These are phyloP conservation scores for Oscheius sp. DNA, from an alignment of 2,888 invertebrate species.

Conservation along the genomic window DNA sequence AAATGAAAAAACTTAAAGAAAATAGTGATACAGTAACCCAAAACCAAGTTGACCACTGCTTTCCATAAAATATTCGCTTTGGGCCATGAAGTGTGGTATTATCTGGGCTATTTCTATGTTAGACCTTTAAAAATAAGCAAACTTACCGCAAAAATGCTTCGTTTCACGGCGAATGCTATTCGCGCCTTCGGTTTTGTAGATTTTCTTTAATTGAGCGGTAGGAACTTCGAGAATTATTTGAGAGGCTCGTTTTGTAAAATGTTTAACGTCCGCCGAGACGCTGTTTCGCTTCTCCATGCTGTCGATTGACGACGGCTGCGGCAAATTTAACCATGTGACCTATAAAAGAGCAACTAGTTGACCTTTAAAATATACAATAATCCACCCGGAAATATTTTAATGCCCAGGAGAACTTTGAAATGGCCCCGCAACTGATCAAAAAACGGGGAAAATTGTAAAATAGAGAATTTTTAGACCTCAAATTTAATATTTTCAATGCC, in stretches of 20 bases:
- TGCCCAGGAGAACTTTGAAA: neutral
- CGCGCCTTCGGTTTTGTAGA: slow-evolving; percentile 65
- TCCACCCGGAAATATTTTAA: neutral
- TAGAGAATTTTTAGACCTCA: too few relatives aligned
- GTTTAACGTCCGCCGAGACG: slow-evolving; percentile 12
- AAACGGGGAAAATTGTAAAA: too few relatives aligned
- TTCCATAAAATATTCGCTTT: slow-evolving; percentile 62
- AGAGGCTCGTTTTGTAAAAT: slow-evolving; percentile 54
- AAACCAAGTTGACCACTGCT: slow-evolving; percentile 50
- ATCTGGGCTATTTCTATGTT: slow-evolving; percentile 47
- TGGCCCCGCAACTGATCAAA: too few relatives aligned
- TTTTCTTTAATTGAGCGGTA: slow-evolving; percentile 60
- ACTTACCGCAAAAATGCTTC: slow-evolving; percentile 68
- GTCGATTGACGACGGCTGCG: neutral
- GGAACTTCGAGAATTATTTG: slow-evolving; percentile 67
- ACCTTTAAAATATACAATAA: neutral
- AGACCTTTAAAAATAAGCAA: neutral
- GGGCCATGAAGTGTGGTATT: slow-evolving; percentile 71
- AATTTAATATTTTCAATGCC: too few relatives aligned
- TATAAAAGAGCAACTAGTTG: neutral
- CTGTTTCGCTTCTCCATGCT: slow-evolving; percentile 19
- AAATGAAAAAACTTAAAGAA: slow-evolving; percentile 56
- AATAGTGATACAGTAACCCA: slow-evolving; percentile 59
- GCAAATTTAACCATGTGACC: slow-evolving; percentile 13
- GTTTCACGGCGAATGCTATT: slow-evolving; percentile 65